Evolutionary conservation across 1,140 invertebrate species (phyloP).

Genomic region (Cheumatopsyche charites): DNA sequence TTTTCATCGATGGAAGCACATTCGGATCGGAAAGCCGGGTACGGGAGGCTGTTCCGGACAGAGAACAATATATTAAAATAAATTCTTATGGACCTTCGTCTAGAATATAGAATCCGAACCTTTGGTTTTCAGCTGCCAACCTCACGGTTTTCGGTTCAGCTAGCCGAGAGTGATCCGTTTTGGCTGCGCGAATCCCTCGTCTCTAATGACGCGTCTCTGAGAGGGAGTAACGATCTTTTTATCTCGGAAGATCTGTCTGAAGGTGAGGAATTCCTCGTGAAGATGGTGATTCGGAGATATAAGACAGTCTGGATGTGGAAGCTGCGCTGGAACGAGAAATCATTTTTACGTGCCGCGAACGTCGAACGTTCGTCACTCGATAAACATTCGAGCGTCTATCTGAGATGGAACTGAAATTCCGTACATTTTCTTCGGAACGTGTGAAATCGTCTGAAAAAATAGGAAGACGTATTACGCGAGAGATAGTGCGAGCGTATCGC

Average conservation of each 20-base stretch:
- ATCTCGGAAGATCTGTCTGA: conserved; percentile 23
- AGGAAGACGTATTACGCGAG: too few species aligned
- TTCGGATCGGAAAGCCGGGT: too few species aligned
- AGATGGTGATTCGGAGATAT: conserved; percentile 33
- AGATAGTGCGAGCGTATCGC: too few species aligned
- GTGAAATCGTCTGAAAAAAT: too few species aligned
- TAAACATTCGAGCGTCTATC: too few species aligned
- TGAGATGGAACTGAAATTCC: too few species aligned
- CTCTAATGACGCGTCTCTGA: conserved; percentile 32
- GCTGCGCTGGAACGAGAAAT: not conserved
- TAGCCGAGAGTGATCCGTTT: conserved; percentile 21
- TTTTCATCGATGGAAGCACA: too few species aligned
- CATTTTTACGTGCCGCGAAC: not conserved
- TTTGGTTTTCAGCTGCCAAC: not conserved
- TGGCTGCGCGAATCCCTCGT: not conserved
- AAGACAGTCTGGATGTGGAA: not conserved
- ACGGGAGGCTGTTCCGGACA: too few species aligned
- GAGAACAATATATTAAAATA: too few species aligned
- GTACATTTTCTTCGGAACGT: too few species aligned
- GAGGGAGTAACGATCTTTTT: conserved; percentile 33
- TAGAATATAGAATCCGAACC: too few species aligned
- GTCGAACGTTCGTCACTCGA: not conserved
- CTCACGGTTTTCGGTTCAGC: conserved; percentile 4
- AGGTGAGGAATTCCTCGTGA: not conserved
- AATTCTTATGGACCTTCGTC: too few species aligned